Base-by-base conservation (phyloP, 2,797 vertebrate species). In the Hyperoplus immaculatus region DNA sequence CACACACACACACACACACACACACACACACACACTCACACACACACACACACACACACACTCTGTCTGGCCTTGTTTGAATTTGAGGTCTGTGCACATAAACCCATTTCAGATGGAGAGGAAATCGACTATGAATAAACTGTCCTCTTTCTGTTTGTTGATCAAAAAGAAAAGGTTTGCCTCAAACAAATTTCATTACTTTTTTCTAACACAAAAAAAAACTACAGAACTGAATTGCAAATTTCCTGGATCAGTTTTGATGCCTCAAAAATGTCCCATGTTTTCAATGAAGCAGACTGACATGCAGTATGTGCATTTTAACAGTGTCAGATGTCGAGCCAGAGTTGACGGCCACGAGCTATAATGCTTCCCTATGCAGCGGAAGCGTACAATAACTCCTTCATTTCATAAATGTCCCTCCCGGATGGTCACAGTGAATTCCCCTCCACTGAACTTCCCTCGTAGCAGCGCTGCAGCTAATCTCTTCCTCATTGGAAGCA, bases 401-500 rank as follows among this genome's bases (percentile, higher is more conserved):
- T 78, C 29, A 66, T 80, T 85, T 73, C 14, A 72, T 45, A 86
- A 88, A 88, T 84, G 77, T 84, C 80, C 80, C 85, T 29, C 29
- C 82, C 91, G 86, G 82, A 80, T 83, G 88, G 82, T 75, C 72
- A 5, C 50, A 29, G 51, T 75, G 66, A 87, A 81, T 77, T 87
- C 74, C 81, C 66, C 74, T 64, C 42, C 0, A 2, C 59, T 71
- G 59, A 87, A 86, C 84, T 85, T 82, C 80, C 81, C 80, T 80
- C 68, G 21, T 72, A 72, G 72, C 77, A 65, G 42, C 29, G 13
- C 75, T 29, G 16, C 29, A 29, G 29, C 75, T 91, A 91, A 93
- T 90, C 88, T 85, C 86, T 79, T 84, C 86, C 83, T 91, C 80
- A 61, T 67, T 86, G 85, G 65, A 78, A 77, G 81, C 72, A 81